Conservation (phyloP, 1,140 invertebrate species). For the Charaxes varanes region DNA sequence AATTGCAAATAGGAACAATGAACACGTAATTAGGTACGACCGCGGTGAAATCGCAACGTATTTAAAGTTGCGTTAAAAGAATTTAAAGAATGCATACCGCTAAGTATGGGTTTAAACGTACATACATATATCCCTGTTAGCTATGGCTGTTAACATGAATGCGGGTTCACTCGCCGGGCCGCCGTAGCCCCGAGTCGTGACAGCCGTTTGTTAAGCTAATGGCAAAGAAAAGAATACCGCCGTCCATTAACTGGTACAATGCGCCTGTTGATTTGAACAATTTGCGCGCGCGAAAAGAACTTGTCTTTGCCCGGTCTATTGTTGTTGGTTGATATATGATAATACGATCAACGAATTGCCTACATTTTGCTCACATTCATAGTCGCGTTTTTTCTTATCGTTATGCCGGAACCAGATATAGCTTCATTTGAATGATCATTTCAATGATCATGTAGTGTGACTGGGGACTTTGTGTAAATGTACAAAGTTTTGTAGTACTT, state of each 20-base stretch:
- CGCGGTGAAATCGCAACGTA: too few species aligned
- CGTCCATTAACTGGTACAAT: conserved; percentile 46
- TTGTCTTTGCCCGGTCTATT: conserved; percentile 34
- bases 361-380: too few species aligned
- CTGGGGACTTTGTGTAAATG: too few species aligned
- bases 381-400: too few species aligned
- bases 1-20: too few species aligned
- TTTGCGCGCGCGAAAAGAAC: conserved; percentile 52
- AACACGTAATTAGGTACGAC: too few species aligned
- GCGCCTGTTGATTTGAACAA: conserved; percentile 48
- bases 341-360: too few species aligned
- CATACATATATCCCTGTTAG: conserved; percentile 29
- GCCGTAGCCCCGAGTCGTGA: conserved; percentile 52
- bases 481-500: too few species aligned
- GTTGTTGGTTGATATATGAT: too few species aligned
- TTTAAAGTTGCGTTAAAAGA: conserved; percentile 5
- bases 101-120: conserved; percentile 18
- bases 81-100: conserved; percentile 16
- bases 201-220: conserved; percentile 61
- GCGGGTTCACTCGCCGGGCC: conserved; percentile 22
- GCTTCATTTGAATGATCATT: too few species aligned
- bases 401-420: too few species aligned
- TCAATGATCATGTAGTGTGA: too few species aligned
- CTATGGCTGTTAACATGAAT: conserved; percentile 31
- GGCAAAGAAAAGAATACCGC: conserved; percentile 53